A percentile compares a stretch with the other conserved stretches of the same genome.
phyloP scores from a whole-genome alignment of 2,113 vertebrate genomes.

The Butastur rufipennis region DNA sequence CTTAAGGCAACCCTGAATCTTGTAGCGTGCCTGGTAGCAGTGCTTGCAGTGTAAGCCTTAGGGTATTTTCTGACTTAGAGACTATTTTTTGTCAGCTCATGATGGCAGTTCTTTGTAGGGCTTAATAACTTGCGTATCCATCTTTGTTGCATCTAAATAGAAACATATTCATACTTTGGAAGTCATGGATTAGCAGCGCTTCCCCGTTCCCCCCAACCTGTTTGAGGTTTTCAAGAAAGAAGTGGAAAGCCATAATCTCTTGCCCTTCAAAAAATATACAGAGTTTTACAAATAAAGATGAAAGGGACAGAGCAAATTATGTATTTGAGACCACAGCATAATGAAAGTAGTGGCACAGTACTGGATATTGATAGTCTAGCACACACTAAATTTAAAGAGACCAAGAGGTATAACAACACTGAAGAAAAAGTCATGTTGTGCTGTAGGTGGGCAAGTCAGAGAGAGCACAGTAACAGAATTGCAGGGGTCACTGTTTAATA shows the following conservation, averaged over 20 bases:
- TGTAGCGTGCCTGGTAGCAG: background rate
- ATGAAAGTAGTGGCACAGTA: background rate
- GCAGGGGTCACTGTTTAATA: accelerated
- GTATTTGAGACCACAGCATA: background rate
- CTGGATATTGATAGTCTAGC: background rate
- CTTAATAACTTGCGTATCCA: background rate
- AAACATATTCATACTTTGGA: background rate
- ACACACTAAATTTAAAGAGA: background rate
- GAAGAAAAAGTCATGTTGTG: background rate
- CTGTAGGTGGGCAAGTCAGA: background rate
- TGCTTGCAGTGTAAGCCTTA: background rate
- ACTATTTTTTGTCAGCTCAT: background rate
- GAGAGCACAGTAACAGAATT: background rate
- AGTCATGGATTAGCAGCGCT: background rate
- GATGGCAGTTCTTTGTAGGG: background rate
- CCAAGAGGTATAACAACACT: background rate
- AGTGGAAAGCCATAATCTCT: background rate
- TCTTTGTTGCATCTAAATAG: background rate
- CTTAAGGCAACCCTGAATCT: background rate
- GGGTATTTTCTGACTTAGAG: background rate
- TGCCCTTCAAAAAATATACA: background rate
- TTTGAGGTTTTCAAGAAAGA: background rate
- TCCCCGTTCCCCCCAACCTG: background rate
- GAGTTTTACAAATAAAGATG: background rate
- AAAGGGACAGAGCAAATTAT: background rate